These are phyloP conservation scores for Hymenochirus boettgeri DNA, from an alignment of 2,113 vertebrate genomes.

Conservation along the genomic window DNA sequence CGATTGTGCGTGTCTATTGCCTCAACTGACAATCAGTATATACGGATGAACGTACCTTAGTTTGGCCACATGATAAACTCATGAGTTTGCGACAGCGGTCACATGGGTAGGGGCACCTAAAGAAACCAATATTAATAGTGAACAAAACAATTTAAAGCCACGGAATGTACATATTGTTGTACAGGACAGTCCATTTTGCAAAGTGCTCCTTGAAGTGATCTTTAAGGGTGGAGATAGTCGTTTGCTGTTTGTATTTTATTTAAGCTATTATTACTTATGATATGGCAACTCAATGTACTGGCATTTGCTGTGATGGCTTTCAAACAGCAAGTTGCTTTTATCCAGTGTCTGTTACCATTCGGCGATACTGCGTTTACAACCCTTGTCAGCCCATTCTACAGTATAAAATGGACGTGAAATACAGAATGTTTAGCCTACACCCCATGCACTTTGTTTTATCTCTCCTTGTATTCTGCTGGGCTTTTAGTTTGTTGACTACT, in stretches of 20 bases:
- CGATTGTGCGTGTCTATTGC: too few species aligned
- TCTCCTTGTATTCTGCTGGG: slow-evolving; percentile 6
- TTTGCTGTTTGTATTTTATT: neutral
- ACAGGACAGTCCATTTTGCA: neutral
- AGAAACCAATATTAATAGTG: too few species aligned
- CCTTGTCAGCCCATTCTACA: neutral
- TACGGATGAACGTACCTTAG: too few species aligned
- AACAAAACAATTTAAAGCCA: neutral
- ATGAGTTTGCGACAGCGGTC: too few species aligned
- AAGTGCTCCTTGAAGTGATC: neutral
- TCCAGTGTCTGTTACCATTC: neutral
- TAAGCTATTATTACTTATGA: neutral
- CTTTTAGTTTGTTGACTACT: neutral
- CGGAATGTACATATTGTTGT: neutral
- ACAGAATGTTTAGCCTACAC: neutral
- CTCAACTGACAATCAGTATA: too few species aligned
- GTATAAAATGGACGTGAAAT: slow-evolving; percentile 2
- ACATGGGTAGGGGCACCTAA: too few species aligned
- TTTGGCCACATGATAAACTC: too few species aligned
- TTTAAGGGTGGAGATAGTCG: too few species aligned
- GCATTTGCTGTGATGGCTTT: slow-evolving; percentile 5
- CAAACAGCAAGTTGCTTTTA: slow-evolving; percentile 3
- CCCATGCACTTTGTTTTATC: neutral
- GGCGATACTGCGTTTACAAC: neutral
- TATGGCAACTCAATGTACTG: neutral